Base-by-base conservation (phyloP, 2,113 vertebrate species). In the Pterocles gutturalis region DNA sequence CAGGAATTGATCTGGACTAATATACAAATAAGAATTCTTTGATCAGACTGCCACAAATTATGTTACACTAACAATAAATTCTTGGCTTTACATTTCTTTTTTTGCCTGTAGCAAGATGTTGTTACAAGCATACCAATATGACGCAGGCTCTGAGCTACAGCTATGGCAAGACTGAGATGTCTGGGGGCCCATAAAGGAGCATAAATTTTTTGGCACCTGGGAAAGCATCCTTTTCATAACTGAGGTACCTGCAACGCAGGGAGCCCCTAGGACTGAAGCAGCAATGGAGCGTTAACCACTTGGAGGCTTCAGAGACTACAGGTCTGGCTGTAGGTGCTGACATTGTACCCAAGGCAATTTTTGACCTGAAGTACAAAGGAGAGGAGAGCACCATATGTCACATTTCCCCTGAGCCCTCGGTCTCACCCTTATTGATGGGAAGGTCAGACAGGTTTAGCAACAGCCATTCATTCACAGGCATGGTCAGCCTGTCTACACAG, bases 371-470 rank as follows among this genome's bases (percentile, higher is more conserved):
- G 58, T 77, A 79, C 62, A 91, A 77, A 88, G 71, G 67, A 95
- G 71, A 83, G 22, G 28, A 83, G 31, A 83, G 71, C 43, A 60
- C 64, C 75, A 41, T 45, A 54, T 93, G 87, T 49, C 62, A 77
- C 71, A 31, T 90, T 58, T 73, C 66, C 64, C 71, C 66, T 16
- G 70, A 85, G 87, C 76, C 71, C 84, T 88, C 71, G 49, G 43
- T 57, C 46, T 92, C 82, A 34, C 82, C 58, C 70, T 94, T 90
- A 90, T 83, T 94, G 93, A 96, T 88, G 84, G 69, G 66, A 88
- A 94, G 82, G 92, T 87, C 92, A 93, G 90, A 28, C 22, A 65
- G 75, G 78, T 84, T 93, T 76, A 88, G 83, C 54, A 51, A 66
- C 38, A 90, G 82, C 62, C 85, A 88, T 88, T 83, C 83, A 66